These are phyloP conservation scores for Lordiphosa clarofinis DNA, from an alignment of 1,140 invertebrate species.

Conservation along the genomic window DNA sequence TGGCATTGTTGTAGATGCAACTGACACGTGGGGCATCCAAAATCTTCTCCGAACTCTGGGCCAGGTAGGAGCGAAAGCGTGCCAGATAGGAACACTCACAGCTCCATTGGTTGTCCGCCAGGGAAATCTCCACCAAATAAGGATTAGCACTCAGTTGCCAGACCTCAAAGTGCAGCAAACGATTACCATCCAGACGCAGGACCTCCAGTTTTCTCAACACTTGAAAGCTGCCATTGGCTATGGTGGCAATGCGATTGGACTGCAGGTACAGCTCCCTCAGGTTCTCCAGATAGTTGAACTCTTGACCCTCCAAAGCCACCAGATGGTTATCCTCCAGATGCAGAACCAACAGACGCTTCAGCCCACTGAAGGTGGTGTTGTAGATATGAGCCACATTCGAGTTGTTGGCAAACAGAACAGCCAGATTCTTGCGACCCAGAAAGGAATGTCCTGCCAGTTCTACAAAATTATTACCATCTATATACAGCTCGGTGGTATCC, in stretches of 20 bases:
- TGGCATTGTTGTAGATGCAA: conserved; percentile 85
- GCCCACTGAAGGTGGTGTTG: conserved; percentile 94
- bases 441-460: conserved; percentile 93
- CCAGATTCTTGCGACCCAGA: conserved; percentile 92
- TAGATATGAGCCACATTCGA: conserved; percentile 91
- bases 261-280: conserved; percentile 92
- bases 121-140: conserved; percentile 88
- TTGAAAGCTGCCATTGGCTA: conserved; percentile 92
- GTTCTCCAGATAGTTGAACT: conserved; percentile 89
- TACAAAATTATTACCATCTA: conserved; percentile 93
- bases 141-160: conserved; percentile 88
- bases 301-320: conserved; percentile 89
- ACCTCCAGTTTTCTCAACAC: conserved; percentile 90
- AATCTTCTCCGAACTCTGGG: conserved; percentile 86
- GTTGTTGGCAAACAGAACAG: conserved; percentile 92
- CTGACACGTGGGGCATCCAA: conserved; percentile 85
- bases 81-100: conserved; percentile 92
- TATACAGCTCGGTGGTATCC: conserved; percentile 95
- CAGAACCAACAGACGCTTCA: conserved; percentile 87
- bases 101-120: conserved; percentile 93
- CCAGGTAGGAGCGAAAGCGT: conserved; percentile 88
- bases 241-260: conserved; percentile 90
- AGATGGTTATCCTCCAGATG: conserved; percentile 93
- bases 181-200: conserved; percentile 91
- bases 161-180: conserved; percentile 88